phyloP scores from a whole-genome alignment of 2,797 vertebrate genomes.

The Streptopelia turtur region DNA sequence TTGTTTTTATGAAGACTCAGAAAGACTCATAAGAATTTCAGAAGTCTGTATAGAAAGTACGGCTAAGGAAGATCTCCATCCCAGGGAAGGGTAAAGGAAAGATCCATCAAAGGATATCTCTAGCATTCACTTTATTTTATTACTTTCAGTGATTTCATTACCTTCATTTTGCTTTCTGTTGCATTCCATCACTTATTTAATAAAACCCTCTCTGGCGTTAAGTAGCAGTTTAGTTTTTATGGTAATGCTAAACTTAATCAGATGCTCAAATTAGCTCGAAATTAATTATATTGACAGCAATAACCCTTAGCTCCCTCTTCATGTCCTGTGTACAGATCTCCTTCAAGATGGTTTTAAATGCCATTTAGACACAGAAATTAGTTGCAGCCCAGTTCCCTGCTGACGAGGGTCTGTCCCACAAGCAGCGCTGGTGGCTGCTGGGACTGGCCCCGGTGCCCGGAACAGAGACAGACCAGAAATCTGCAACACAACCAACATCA shows the following conservation, averaged over 20 bases:
- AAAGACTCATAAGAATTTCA: neutral
- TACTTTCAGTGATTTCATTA: conserved; percentile 42
- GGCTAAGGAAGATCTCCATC: neutral
- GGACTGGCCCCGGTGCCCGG: neutral
- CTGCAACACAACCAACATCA: rapidly evolving
- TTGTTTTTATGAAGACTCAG: neutral
- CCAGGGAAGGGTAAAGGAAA: neutral
- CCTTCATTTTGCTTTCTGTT: conserved; percentile 51
- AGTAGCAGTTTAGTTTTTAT: conserved; percentile 51
- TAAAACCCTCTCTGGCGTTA: conserved; percentile 37
- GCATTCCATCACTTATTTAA: conserved; percentile 49
- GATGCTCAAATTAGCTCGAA: conserved; percentile 64
- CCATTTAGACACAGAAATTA: neutral
- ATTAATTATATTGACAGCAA: conserved; percentile 57
- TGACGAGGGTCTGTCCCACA: rapidly evolving
- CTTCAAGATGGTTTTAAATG: neutral
- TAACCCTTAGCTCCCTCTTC: conserved; percentile 17
- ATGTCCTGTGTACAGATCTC: neutral
- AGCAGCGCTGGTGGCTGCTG: neutral
- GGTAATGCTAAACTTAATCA: conserved; percentile 65
- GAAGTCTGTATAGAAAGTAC: neutral
- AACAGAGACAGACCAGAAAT: neutral
- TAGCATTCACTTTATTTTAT: conserved; percentile 36
- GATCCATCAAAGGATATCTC: conserved; percentile 33
- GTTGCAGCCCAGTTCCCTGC: neutral